Percentiles rank a stretch among this genome's conserved stretches.
These are phyloP conservation scores for Otolemur garnettii DNA, from an alignment of 2,113 vertebrate genomes.

Conservation along the genomic window DNA sequence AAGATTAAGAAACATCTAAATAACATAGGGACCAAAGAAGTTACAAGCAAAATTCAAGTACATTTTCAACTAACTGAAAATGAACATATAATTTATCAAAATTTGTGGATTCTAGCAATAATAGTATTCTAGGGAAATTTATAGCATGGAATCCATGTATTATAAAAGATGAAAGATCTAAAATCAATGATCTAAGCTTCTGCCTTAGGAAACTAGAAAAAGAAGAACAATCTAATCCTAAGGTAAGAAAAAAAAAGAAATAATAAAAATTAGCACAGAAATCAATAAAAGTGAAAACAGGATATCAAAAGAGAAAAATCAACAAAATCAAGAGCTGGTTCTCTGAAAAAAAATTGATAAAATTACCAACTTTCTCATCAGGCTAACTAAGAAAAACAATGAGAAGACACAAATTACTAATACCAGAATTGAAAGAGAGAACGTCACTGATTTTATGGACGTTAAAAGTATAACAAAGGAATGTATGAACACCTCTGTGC, in stretches of 20 bases:
- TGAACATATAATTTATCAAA: neutral
- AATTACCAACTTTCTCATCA: neutral
- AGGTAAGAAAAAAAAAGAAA: neutral
- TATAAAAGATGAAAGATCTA: neutral
- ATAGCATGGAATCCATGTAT: neutral
- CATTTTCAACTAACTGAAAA: slow-evolving; percentile 7
- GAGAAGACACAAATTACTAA: neutral
- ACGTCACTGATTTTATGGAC: neutral
- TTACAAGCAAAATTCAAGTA: neutral
- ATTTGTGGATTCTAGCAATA: neutral
- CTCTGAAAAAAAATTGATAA: neutral
- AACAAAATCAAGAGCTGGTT: neutral
- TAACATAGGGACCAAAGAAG: neutral
- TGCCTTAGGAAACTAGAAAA: neutral
- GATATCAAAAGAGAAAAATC: neutral
- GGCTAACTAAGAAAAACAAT: neutral
- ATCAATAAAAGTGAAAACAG: neutral
- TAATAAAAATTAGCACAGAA: slow-evolving; percentile 3
- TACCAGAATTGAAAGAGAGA: neutral
- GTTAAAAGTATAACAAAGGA: neutral
- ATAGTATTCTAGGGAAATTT: neutral
- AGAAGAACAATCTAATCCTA: neutral
- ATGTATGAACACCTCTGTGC: neutral
- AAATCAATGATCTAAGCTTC: neutral
- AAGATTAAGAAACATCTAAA: neutral